phyloP scores from a whole-genome alignment of 2,888 invertebrate genomes.

The Lumbricus terrestris region DNA sequence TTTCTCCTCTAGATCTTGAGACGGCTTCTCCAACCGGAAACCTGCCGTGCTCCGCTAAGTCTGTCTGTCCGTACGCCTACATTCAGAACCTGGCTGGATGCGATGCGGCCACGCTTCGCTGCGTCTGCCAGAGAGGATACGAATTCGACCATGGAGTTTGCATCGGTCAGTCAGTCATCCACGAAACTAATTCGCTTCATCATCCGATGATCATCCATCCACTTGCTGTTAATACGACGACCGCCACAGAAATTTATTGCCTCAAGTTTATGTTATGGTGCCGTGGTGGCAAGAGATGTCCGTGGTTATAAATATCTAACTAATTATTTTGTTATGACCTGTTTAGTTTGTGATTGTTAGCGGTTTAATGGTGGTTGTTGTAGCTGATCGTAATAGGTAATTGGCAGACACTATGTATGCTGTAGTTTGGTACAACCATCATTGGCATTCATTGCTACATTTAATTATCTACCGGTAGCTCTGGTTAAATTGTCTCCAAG shows the following conservation, averaged over 20 bases:
- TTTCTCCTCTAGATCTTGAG: slow-evolving; percentile 33
- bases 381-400: no score
- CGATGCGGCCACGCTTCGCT: slow-evolving; percentile 32
- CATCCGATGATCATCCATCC: no score
- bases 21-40: slow-evolving; percentile 27
- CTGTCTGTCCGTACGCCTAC: slow-evolving; percentile 33
- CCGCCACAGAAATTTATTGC: neutral
- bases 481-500: no score
- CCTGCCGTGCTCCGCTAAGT: slow-evolving; percentile 29
- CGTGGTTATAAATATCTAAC: neutral
- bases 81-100: slow-evolving; percentile 36
- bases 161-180: slow-evolving; percentile 34
- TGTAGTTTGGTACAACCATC: no score
- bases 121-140: slow-evolving; percentile 37
- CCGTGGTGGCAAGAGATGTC: neutral
- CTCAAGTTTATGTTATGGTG: no score
- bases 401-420: no score
- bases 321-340: no score
- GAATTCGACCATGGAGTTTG: slow-evolving; percentile 30
- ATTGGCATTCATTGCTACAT: neutral
- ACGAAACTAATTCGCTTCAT: neutral
- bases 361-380: neutral
- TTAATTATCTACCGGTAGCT: neutral
- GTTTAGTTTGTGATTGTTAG: neutral
- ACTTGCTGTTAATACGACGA: neutral